These are phyloP conservation scores for Cosmia pyralina DNA, from an alignment of 2,888 invertebrate genomes.

Conservation along the genomic window DNA sequence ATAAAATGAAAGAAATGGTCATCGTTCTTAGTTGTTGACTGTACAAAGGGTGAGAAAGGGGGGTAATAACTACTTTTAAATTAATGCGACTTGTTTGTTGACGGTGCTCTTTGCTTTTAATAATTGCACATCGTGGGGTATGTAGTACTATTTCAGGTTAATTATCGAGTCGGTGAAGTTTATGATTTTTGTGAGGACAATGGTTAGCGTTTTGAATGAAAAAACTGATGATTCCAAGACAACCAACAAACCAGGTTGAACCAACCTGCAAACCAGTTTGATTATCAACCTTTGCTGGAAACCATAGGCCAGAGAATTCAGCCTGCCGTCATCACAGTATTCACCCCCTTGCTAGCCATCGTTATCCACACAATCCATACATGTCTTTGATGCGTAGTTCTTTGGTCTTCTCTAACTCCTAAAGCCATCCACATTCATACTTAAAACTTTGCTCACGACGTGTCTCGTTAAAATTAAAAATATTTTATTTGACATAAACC, in stretches of 20 bases:
- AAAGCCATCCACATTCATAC: neutral
- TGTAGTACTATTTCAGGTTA: neutral
- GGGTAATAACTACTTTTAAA: constrained; percentile 69
- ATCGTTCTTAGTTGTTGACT: no score
- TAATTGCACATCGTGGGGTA: constrained; percentile 61
- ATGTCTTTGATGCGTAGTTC: neutral
- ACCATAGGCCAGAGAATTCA: neutral
- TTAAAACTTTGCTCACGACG: neutral
- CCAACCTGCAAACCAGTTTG: no score
- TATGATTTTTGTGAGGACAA: constrained; percentile 1
- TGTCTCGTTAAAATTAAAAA: neutral
- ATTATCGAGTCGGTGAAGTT: neutral
- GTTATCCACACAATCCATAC: neutral
- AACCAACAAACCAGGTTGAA: no score
- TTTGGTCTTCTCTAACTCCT: neutral
- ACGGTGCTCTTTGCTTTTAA: constrained; percentile 63
- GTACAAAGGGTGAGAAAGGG: constrained; percentile 11
- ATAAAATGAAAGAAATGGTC: no score
- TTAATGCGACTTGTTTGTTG: constrained; percentile 80
- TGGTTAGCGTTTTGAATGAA: neutral
- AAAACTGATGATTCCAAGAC: no score
- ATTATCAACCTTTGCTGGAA: neutral
- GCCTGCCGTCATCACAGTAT: neutral
- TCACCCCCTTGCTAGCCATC: neutral
- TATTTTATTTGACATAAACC: neutral